Conservation (phyloP, 2,797 vertebrate species). For the Xenopus petersii region DNA sequence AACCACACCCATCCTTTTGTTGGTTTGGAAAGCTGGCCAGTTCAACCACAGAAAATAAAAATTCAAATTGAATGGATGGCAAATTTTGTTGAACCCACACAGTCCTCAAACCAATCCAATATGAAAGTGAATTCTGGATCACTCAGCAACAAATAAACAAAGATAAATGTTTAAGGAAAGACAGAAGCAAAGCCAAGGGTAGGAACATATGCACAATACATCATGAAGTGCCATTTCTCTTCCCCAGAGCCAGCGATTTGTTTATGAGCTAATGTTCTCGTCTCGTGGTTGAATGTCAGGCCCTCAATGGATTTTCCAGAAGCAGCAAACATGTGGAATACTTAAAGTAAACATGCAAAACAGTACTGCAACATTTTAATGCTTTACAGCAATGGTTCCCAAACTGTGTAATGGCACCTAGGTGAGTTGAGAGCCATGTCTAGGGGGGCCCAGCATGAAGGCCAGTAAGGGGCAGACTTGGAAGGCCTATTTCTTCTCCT, state of each 20-base stretch:
- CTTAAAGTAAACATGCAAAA: not conserved
- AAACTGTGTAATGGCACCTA: too few relatives aligned
- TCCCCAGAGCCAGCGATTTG: not conserved
- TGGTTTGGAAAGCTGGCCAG: constrained; percentile 7
- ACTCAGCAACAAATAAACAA: not conserved
- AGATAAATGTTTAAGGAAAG: not conserved
- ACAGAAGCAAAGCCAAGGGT: not conserved
- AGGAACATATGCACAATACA: not conserved
- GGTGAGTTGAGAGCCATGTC: too few relatives aligned
- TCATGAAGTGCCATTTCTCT: not conserved
- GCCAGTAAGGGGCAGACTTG: too few relatives aligned
- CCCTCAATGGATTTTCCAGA: constrained; percentile 1
- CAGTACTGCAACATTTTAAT: not conserved
- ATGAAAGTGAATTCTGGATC: not conserved
- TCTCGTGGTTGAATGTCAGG: not conserved
- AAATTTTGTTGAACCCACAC: not conserved
- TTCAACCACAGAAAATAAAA: constrained; percentile 12
- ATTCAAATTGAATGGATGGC: not conserved
- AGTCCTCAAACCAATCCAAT: not conserved
- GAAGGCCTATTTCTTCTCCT: too few relatives aligned
- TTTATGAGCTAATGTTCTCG: not conserved
- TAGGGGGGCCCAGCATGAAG: too few relatives aligned
- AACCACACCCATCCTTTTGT: constrained; percentile 11
- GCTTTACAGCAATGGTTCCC: too few relatives aligned
- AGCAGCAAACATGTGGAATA: not conserved